phyloP scores from a whole-genome alignment of 2,113 vertebrate genomes.

The Panthera tigris region DNA sequence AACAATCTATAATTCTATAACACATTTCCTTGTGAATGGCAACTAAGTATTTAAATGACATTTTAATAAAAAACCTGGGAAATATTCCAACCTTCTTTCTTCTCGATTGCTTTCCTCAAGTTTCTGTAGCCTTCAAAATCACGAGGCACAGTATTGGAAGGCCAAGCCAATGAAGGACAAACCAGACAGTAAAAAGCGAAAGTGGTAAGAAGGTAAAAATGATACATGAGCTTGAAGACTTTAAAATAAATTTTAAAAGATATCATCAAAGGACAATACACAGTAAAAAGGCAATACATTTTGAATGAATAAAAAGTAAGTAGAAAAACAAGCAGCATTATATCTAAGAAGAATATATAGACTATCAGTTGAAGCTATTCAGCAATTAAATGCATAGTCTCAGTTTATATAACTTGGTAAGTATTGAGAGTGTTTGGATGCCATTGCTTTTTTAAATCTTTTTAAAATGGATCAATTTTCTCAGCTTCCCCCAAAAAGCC shows the following conservation, averaged over 20 bases:
- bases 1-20: slow-evolving; percentile 69
- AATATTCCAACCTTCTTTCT: slow-evolving; percentile 94
- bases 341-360: slow-evolving; percentile 55
- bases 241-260: slow-evolving; percentile 85
- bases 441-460: slow-evolving; percentile 5
- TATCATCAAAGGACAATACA: slow-evolving; percentile 84
- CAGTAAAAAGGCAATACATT: slow-evolving; percentile 86
- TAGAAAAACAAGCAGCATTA: slow-evolving; percentile 72
- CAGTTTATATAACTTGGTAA: slow-evolving; percentile 21
- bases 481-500: not conserved
- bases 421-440: slow-evolving; percentile 18
- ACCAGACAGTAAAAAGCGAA: slow-evolving; percentile 88
- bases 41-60: slow-evolving; percentile 85
- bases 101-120: slow-evolving; percentile 91
- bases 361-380: slow-evolving; percentile 55
- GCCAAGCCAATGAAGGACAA: slow-evolving; percentile 89
- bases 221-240: slow-evolving; percentile 85
- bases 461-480: slow-evolving; percentile 13
- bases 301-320: slow-evolving; percentile 79
- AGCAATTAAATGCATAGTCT: slow-evolving; percentile 30
- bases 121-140: slow-evolving; percentile 94
- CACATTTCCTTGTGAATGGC: slow-evolving; percentile 76
- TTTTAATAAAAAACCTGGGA: slow-evolving; percentile 87
- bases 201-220: slow-evolving; percentile 87
- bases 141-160: slow-evolving; percentile 87